A percentile compares a stretch with the other conserved stretches of the same genome.
phyloP scores from a whole-genome alignment of 2,113 vertebrate species.

The Pomatorhinus ruficollis region DNA sequence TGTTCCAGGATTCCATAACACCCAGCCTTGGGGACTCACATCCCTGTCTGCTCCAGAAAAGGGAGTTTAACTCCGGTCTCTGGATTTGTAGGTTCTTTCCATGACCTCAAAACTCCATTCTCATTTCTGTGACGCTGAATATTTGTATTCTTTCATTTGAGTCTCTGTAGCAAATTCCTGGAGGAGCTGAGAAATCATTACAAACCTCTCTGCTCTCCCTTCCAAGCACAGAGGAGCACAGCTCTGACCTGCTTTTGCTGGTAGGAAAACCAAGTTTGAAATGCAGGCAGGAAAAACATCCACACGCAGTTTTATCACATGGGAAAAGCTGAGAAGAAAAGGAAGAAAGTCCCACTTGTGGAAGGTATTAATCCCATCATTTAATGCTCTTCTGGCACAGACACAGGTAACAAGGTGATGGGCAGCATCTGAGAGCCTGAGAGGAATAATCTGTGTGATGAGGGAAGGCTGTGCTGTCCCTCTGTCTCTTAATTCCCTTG shows the following conservation, averaged over 20 bases:
- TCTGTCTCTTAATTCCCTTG: not conserved
- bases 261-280: not conserved
- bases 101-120: not conserved
- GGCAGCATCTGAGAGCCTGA: not conserved
- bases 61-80: not conserved
- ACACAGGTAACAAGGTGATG: not conserved
- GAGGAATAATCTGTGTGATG: not conserved
- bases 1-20: not conserved
- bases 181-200: not conserved
- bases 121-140: not conserved
- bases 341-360: not conserved
- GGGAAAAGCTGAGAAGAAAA: not conserved
- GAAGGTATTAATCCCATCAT: not conserved
- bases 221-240: not conserved
- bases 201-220: not conserved
- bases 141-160: not conserved
- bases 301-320: not conserved
- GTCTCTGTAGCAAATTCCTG: constrained; percentile 4
- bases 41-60: not conserved
- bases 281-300: not conserved
- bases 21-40: not conserved
- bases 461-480: not conserved
- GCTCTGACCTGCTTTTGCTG: constrained; percentile 17
- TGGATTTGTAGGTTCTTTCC: constrained; percentile 7
- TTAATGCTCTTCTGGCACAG: not conserved